Evolutionary conservation across 2,888 invertebrate species (phyloP).

Genomic region (Shargacucullia verbasci): DNA sequence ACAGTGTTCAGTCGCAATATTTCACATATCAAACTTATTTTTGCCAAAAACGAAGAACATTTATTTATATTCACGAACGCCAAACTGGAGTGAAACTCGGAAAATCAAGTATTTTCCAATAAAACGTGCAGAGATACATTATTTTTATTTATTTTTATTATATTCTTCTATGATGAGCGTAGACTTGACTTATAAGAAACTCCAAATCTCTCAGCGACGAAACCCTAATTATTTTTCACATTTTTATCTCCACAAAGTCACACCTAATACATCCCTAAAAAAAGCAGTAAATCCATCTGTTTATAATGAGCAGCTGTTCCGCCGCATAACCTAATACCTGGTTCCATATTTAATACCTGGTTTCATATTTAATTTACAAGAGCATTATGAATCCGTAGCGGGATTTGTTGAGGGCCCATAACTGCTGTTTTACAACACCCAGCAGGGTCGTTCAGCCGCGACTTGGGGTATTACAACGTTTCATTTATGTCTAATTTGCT

Average conservation of each 20-base stretch:
- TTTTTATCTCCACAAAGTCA: constrained; percentile 31
- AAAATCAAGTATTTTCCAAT: too few species aligned
- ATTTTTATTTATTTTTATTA: too few species aligned
- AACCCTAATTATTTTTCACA: constrained; percentile 29
- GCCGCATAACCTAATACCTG: constrained; percentile 49
- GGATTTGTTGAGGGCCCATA: constrained; percentile 65
- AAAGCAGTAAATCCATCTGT: constrained; percentile 39
- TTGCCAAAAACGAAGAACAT: too few species aligned
- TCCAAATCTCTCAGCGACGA: not conserved
- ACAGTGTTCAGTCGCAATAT: too few species aligned
- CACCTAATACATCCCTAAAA: constrained; percentile 27
- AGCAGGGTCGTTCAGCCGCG: constrained; percentile 64
- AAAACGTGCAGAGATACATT: too few species aligned
- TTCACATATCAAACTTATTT: too few species aligned
- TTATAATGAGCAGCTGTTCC: constrained; percentile 50
- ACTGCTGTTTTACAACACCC: constrained; percentile 74
- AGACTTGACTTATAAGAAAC: too few species aligned
- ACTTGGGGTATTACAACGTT: constrained; percentile 67
- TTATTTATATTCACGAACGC: too few species aligned
- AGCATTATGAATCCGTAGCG: constrained; percentile 63
- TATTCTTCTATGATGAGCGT: too few species aligned
- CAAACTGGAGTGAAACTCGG: too few species aligned
- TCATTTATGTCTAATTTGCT: constrained; percentile 75
- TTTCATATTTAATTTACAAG: constrained; percentile 73
- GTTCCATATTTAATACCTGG: constrained; percentile 68